Evolutionary conservation across 2,797 vertebrate genomes (phyloP).

Genomic region (Pipistrellus pipistrellus): DNA sequence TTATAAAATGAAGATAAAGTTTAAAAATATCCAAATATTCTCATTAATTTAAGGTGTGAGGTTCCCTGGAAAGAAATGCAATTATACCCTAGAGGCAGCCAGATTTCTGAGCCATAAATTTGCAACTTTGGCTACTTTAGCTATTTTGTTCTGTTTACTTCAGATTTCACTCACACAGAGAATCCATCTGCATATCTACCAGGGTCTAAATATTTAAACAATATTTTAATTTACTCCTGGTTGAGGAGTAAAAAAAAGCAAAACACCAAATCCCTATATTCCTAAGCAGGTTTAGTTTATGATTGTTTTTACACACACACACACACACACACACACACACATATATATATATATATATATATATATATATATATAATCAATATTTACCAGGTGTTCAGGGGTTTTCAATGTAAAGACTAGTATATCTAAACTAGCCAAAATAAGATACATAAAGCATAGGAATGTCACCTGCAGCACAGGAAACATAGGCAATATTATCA

Average conservation of each 20-base stretch:
- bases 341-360: too few species aligned
- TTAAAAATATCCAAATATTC: conserved; percentile 80
- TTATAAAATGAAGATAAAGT: conserved; percentile 83
- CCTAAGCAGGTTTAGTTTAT: conserved; percentile 77
- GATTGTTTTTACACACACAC: not conserved
- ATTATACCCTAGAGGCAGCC: conserved; percentile 73
- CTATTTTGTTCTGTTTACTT: conserved; percentile 86
- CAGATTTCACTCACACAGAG: conserved; percentile 88
- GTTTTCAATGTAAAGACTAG: not conserved
- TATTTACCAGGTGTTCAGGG: not conserved
- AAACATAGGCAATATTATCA: not conserved
- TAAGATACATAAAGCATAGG: not conserved
- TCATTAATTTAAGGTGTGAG: conserved; percentile 81
- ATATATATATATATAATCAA: too few species aligned
- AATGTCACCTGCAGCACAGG: not conserved
- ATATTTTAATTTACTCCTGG: conserved; percentile 84
- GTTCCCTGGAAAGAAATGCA: conserved; percentile 84
- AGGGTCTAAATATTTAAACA: conserved; percentile 86
- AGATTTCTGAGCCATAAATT: conserved; percentile 80
- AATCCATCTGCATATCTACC: conserved; percentile 89
- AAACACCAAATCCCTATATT: conserved; percentile 26
- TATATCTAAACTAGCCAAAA: not conserved
- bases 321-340: too few species aligned
- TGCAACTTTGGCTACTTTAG: conserved; percentile 76
- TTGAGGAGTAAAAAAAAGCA: conserved; percentile 81